phyloP scores from a whole-genome alignment of 2,113 vertebrate genomes.

The Menidia beryllina region DNA sequence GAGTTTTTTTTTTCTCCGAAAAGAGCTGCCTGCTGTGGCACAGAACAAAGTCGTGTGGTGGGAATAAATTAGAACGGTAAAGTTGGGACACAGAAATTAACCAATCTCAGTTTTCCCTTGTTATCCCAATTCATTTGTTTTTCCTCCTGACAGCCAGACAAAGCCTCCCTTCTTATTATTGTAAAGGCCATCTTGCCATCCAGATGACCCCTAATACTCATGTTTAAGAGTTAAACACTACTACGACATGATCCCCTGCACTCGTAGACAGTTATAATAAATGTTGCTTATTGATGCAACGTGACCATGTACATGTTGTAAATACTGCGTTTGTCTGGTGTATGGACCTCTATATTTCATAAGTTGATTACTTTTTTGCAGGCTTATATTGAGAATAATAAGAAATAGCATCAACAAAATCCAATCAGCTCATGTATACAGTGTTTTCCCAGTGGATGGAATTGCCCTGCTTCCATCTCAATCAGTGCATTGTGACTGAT shows the following conservation, averaged over 20 bases:
- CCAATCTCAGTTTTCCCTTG: background rate
- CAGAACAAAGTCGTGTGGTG: background rate
- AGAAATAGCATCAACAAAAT: slow-evolving; percentile 3
- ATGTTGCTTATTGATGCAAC: no score
- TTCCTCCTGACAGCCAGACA: background rate
- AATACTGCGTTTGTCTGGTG: no score
- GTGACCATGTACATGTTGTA: no score
- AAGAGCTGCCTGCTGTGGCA: slow-evolving; percentile 3
- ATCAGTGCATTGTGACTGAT: slow-evolving; percentile 61
- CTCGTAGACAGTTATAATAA: no score
- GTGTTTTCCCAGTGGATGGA: slow-evolving; percentile 43
- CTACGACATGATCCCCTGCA: background rate
- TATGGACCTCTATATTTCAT: background rate
- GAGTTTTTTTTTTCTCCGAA: background rate
- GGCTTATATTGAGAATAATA: background rate
- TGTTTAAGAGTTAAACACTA: background rate
- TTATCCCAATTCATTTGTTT: background rate
- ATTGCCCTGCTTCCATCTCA: slow-evolving; percentile 57
- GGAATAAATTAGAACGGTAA: slow-evolving; percentile 9
- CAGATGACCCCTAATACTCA: no score
- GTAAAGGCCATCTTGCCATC: no score
- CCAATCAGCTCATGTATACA: slow-evolving; percentile 20
- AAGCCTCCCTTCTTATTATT: no score
- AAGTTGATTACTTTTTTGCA: background rate
- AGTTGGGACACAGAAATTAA: background rate